phyloP scores from a whole-genome alignment of 2,797 vertebrate species.

The Falco cherrug region DNA sequence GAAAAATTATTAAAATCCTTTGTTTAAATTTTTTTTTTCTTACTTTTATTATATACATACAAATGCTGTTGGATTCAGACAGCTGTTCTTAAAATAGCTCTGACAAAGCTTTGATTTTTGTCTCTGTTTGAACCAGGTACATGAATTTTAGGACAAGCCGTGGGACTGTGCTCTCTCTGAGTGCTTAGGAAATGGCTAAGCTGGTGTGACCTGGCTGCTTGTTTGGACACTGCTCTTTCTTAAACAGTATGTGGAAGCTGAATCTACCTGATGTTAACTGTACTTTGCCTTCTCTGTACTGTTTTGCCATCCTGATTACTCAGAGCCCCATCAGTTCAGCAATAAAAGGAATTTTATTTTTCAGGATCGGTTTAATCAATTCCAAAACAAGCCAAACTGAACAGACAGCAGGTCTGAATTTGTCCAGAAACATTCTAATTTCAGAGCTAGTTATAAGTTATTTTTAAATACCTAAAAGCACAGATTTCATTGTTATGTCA shows the following conservation, averaged over 20 bases:
- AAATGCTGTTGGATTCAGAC: background rate
- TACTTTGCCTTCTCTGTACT: background rate
- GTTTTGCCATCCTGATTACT: background rate
- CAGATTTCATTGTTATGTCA: fast-evolving
- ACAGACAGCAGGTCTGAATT: background rate
- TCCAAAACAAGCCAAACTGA: background rate
- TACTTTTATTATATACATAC: background rate
- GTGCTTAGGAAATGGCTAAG: background rate
- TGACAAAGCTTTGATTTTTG: background rate
- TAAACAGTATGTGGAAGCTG: background rate
- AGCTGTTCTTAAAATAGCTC: background rate
- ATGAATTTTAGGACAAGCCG: background rate
- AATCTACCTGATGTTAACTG: background rate
- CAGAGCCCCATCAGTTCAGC: background rate
- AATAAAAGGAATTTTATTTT: background rate
- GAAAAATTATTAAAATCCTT: conserved; percentile 72
- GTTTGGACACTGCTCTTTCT: background rate
- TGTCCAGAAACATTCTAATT: background rate
- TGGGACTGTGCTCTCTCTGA: background rate
- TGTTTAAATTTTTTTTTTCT: conserved; percentile 7
- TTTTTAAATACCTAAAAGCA: background rate
- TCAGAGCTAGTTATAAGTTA: background rate
- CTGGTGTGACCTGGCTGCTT: background rate
- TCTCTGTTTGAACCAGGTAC: background rate
- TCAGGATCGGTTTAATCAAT: background rate